These are phyloP conservation scores for Phalacrocorax brasilianus DNA, from an alignment of 2,113 vertebrate species.

Conservation along the genomic window DNA sequence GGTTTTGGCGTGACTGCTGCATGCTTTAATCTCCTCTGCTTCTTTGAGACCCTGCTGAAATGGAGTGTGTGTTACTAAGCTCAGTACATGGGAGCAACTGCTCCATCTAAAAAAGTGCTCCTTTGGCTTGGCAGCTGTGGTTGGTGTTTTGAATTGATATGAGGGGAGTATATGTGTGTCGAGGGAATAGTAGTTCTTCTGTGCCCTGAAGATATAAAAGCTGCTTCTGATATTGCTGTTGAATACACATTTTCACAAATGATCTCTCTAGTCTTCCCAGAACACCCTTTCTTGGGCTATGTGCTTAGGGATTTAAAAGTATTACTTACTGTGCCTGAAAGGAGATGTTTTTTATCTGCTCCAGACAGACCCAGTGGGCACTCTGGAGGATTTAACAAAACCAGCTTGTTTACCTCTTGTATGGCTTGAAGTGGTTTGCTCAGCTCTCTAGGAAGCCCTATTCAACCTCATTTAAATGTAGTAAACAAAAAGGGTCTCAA, in stretches of 20 bases:
- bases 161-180: not conserved
- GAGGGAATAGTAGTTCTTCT: conserved; percentile 40
- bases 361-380: conserved; percentile 35
- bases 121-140: conserved; percentile 9
- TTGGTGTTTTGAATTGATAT: not conserved
- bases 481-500: conserved; percentile 59
- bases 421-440: conserved; percentile 49
- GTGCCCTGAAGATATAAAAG: conserved; percentile 47
- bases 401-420: conserved; percentile 46
- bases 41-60: conserved; percentile 28
- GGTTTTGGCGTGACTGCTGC: not conserved
- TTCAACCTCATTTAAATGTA: conserved; percentile 61
- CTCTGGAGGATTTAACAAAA: conserved; percentile 55
- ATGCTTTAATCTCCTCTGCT: conserved; percentile 42
- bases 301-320: conserved; percentile 43
- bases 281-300: conserved; percentile 10
- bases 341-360: conserved; percentile 13
- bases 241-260: conserved; percentile 35
- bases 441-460: conserved; percentile 57
- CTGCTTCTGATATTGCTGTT: conserved; percentile 35
- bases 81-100: conserved; percentile 2
- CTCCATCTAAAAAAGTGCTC: conserved; percentile 20
- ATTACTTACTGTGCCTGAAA: conserved; percentile 33
- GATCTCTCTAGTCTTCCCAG: conserved; percentile 23
- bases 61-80: conserved; percentile 3